Conservation (phyloP, 2,888 invertebrate species). For the Tetragonula carbonaria region DNA sequence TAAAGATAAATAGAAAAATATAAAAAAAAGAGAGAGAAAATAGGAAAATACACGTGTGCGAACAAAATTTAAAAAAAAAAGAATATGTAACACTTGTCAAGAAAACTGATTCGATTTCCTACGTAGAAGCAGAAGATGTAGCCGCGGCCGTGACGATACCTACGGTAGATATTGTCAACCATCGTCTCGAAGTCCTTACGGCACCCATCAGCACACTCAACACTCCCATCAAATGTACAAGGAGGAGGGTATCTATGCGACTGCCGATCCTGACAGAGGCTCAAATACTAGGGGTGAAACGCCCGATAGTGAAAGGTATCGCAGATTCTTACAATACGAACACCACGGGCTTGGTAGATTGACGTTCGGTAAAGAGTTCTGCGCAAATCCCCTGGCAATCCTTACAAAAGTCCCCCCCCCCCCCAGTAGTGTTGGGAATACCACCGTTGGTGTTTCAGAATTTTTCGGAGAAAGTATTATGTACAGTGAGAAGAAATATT, state of each 20-base stretch:
- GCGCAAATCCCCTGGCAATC: slow-evolving; percentile 29
- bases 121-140: slow-evolving; percentile 86
- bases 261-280: slow-evolving; percentile 90
- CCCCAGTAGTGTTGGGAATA: slow-evolving; percentile 31
- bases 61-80: neutral
- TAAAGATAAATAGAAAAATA: neutral
- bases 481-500: too few relatives aligned
- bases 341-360: slow-evolving; percentile 61
- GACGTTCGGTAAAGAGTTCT: slow-evolving; percentile 22
- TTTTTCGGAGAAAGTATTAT: too few relatives aligned
- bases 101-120: slow-evolving; percentile 67
- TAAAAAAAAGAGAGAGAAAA: neutral
- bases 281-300: slow-evolving; percentile 91
- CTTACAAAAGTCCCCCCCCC: slow-evolving; percentile 1
- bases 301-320: slow-evolving; percentile 94
- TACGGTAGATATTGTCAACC: slow-evolving; percentile 87
- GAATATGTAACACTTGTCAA: slow-evolving; percentile 19
- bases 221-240: slow-evolving; percentile 86
- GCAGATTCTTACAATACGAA: slow-evolving; percentile 75
- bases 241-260: slow-evolving; percentile 95
- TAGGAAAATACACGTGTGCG: too few relatives aligned
- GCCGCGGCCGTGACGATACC: slow-evolving; percentile 87
- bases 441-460: neutral
- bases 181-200: slow-evolving; percentile 85
- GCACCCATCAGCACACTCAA: slow-evolving; percentile 85